Evolutionary conservation across 2,113 vertebrate genomes (phyloP), one percentile per base, ranked within the genome.

Genomic region (Cercopithecus mona): DNA sequence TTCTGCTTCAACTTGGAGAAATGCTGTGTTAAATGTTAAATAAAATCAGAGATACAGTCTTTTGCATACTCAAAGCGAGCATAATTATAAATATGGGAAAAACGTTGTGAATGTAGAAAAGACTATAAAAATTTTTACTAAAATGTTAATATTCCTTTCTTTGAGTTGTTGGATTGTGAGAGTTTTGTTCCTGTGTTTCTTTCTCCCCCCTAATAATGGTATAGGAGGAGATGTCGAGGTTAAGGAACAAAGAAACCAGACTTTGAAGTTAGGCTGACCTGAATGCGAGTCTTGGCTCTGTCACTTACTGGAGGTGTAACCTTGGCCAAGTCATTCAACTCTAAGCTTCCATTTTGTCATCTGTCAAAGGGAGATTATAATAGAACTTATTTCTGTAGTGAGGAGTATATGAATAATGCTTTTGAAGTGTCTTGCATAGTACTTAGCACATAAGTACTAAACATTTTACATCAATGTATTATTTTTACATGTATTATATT

Each of bases 141-240:
- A 88, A 45, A 81, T 88, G 27, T 93, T 88, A 86, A 16, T 90
- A 81, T 88, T 96, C 92, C 35, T 64, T 93, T 72, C 52, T 57
- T 81, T 52, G 45, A 93, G 43, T 52, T 73, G 12, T 59, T 93
- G 38, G 90, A 96, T 88, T 57, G 52, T 32, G 16, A 66, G 22
- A 78, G 6, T 81, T 70, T 52, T 64, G 3, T 18, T 8, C 12
- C 5, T 45, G 11, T 79, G 7, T 73, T 92, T 72, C 72, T 55
- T 76, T 81, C 61, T 35, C 43, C 40, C 9, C 10, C 13, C 78
- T 55, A 85, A 68, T 27, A 81, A 81, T 1, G 32, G 17, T 30
- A 11, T 93, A 93, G 43, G 52, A 86, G n/a, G 43, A 35, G 61
- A 76, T 25, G 64, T 3, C 38, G 87, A 84, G 14, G 20, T 50